A percentile compares a stretch with the other conserved stretches of the same genome.
Conservation (phyloP, 2,888 invertebrate species). For the Kryphioiulus occultus region DNA sequence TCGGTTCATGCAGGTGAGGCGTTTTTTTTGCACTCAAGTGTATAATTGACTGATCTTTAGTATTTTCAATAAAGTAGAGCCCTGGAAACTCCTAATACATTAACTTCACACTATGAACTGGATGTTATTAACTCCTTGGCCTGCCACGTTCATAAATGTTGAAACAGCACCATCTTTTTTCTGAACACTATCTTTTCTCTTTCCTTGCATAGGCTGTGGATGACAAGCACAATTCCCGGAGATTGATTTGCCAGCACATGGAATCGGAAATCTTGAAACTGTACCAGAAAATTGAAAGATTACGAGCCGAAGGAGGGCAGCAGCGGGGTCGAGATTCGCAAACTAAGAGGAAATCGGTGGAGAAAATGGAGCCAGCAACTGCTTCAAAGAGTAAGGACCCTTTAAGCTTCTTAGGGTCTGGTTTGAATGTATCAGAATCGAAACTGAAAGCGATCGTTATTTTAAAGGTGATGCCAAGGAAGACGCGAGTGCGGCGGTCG, state of each 20-base stretch:
- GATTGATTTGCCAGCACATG: slow-evolving; percentile 21
- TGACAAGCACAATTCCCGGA: slow-evolving; percentile 24
- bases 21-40: too few species aligned
- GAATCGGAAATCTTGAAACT: slow-evolving; percentile 46
- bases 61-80: too few species aligned
- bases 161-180: too few species aligned
- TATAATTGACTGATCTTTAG: too few species aligned
- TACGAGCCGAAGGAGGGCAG: neutral
- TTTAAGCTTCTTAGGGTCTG: neutral
- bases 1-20: too few species aligned
- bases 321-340: neutral
- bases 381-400: neutral
- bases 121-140: too few species aligned
- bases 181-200: too few species aligned
- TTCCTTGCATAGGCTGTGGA: slow-evolving; percentile 50
- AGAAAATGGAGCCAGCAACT: neutral
- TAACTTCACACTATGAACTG: too few species aligned
- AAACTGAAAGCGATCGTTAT: neutral
- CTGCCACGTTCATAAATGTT: too few species aligned
- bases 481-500: neutral
- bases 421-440: too few species aligned
- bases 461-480: neutral
- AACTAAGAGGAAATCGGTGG: neutral
- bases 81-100: too few species aligned
- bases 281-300: slow-evolving; percentile 20